Percentiles rank a stretch among this genome's conserved stretches.
Conservation (phyloP, 1,140 invertebrate genomes). For the Solenopsis invicta region DNA sequence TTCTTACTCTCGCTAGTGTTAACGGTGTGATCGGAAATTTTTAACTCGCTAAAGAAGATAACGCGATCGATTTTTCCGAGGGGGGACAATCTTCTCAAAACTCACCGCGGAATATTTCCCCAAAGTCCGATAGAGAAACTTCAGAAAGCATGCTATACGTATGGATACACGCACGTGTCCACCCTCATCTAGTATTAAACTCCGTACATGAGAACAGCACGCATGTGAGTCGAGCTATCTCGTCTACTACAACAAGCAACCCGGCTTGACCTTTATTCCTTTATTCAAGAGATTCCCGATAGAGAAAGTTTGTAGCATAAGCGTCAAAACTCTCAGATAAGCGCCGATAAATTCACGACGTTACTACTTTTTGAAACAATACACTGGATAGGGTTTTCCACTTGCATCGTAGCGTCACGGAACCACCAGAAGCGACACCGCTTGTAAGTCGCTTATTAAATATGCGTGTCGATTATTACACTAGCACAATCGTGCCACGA, state of each 20-base stretch:
- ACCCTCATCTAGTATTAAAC: slow-evolving; percentile 3
- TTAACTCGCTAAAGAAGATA: slow-evolving; percentile 18
- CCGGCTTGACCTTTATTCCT: slow-evolving; percentile 14
- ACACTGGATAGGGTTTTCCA: background rate
- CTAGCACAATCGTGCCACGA: background rate
- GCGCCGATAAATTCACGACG: slow-evolving; percentile 27
- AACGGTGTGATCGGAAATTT: slow-evolving; percentile 1
- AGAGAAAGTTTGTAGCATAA: slow-evolving; percentile 48
- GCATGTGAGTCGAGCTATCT: background rate
- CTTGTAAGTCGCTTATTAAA: background rate
- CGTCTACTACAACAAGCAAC: slow-evolving; percentile 2
- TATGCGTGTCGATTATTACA: background rate
- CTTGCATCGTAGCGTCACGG: background rate
- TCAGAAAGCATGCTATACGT: slow-evolving; percentile 13
- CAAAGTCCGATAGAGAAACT: slow-evolving; percentile 20
- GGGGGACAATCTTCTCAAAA: slow-evolving; percentile 40
- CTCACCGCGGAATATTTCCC: slow-evolving; percentile 38
- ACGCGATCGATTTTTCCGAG: slow-evolving; percentile 1
- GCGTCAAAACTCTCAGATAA: slow-evolving; percentile 18
- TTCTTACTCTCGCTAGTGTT: background rate
- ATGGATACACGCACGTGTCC: slow-evolving; percentile 5
- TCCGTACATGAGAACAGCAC: background rate
- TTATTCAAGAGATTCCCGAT: slow-evolving; percentile 38
- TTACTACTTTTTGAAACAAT: background rate
- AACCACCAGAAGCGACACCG: background rate